Conservation (phyloP, 2,888 invertebrate species). For the Gandaritis pyraliata region DNA sequence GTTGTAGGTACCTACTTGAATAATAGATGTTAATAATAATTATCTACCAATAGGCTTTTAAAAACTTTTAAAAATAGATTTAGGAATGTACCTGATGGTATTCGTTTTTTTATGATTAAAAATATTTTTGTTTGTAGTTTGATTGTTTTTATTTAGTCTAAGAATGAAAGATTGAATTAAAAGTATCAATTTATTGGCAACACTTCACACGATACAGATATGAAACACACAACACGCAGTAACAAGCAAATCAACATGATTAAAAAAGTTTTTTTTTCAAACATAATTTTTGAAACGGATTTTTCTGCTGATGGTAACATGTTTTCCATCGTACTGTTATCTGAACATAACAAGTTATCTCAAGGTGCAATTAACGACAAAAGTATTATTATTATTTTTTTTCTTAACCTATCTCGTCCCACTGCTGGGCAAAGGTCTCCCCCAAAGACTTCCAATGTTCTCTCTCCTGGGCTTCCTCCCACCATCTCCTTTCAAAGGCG, state of each 20-base stretch:
- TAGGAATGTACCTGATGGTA: constrained; percentile 71
- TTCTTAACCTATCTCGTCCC: no score
- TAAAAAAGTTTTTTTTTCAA: constrained; percentile 5
- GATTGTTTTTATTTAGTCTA: constrained; percentile 39
- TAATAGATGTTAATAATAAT: constrained; percentile 2
- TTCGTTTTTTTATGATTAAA: constrained; percentile 46
- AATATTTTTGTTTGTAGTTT: constrained; percentile 44
- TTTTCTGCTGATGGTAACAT: no score
- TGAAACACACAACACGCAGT: constrained; percentile 11
- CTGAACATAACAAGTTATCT: neutral
- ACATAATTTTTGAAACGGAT: neutral
- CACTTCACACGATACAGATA: constrained; percentile 25
- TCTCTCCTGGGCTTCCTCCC: no score
- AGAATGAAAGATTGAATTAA: constrained; percentile 11
- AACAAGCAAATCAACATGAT: constrained; percentile 9
- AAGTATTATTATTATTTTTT: no score
- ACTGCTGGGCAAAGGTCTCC: no score
- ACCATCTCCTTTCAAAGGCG: no score
- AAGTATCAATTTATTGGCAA: constrained; percentile 36
- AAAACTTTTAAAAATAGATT: constrained; percentile 50
- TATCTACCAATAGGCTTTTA: constrained; percentile 13
- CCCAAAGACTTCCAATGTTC: no score
- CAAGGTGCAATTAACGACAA: neutral
- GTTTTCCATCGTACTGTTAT: no score
- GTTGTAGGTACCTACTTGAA: constrained; percentile 4